Evolutionary conservation across 2,888 invertebrate species (phyloP), one percentile per base, ranked within the genome.

Genomic region (Plebejus argus): DNA sequence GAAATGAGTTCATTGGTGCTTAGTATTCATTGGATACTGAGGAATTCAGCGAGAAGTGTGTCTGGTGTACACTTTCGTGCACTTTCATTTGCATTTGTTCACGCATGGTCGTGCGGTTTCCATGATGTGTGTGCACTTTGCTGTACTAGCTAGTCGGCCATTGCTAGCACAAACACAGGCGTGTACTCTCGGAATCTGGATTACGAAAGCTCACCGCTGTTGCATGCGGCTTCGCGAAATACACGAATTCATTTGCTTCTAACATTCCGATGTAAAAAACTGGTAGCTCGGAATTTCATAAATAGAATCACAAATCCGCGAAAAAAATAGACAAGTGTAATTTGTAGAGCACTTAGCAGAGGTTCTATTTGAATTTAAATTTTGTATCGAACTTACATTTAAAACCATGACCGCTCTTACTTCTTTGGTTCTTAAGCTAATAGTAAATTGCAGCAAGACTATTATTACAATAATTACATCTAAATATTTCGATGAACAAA

Each of bases 201-300:
- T 91, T 91, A 88, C 90, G 89, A 90, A 90, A 91, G 88, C 83
- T 83, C 83, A n/a, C 45, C 28, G 18, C 89, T 88, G 87, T 86
- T 90, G 89, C 87, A 85, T 89, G 88, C 86, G 82, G 83, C 80
- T 79, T 82, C 79, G 79, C 77, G 76, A 82, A 81, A 78, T 76
- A 77, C 45, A 72, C 72, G 72, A 74, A 45, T 49, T 72, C 49
- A 49, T 74, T 74, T 72, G 45, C 35, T 70, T 39, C 71, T 39
- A 71, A 39, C 49, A 74, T 74, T 74, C 74, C 49, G 53, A 74
- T 74, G 45, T 20, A 72, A 49, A 71, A 72, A 20, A 72, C 23
- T 23, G 45, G 45, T 20, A 39, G 39, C 4, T 20, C 10, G 49
- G 49, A 28, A 49, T 74, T 72, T 74, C 18, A 18, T 28, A 74